Conservation (phyloP, 1,140 invertebrate genomes). For the Glomeris maerens region DNA sequence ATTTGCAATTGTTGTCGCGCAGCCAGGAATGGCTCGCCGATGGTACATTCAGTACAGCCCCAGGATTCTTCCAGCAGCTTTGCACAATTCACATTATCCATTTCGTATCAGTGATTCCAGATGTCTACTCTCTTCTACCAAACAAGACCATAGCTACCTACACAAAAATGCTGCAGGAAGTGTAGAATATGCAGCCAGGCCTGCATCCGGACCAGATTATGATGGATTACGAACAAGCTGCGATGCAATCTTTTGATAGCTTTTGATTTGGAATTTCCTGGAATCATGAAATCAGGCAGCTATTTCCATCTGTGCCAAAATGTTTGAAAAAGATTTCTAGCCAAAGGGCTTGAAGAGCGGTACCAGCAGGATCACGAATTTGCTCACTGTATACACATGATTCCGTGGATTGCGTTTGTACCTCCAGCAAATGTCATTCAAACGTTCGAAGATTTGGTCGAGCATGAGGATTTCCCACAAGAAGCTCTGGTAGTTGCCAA, state of each 20-base stretch:
- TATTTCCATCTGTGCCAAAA: not conserved
- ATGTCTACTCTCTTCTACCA: not conserved
- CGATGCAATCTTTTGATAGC: not conserved
- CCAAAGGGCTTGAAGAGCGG: not conserved
- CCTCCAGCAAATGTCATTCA: not conserved
- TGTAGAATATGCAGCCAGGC: not conserved
- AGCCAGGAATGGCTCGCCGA: not conserved
- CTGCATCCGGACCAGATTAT: not conserved
- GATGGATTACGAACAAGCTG: not conserved
- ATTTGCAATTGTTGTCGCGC: not conserved
- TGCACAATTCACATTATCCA: not conserved
- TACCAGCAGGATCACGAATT: not conserved
- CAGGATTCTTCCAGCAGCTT: not conserved
- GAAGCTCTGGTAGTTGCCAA: no score
- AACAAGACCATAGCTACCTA: not conserved
- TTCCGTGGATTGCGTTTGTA: not conserved
- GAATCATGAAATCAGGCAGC: not conserved
- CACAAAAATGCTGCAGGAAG: not conserved
- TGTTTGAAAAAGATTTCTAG: not conserved
- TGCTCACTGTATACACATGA: not conserved
- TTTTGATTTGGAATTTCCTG: not conserved
- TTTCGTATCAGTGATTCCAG: not conserved
- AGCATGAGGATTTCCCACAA: not conserved
- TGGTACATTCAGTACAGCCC: not conserved
- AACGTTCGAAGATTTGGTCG: not conserved